Evolutionary conservation across 2,888 invertebrate genomes (phyloP).

Genomic region (Poecilobothrus nobilitatus): DNA sequence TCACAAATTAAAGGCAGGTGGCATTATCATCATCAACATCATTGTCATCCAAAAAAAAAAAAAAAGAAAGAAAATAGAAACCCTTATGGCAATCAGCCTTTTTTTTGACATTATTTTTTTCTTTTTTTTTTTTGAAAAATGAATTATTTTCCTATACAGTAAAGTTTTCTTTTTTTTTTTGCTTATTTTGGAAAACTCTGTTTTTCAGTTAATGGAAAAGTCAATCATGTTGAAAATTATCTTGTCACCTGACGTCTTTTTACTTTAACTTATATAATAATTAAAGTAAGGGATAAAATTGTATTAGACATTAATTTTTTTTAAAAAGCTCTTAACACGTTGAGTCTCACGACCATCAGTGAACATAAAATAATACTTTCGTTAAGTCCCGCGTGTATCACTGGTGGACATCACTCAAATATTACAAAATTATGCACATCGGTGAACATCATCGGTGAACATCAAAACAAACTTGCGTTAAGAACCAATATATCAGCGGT

Average conservation of each 20-base stretch:
- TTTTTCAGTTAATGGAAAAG: not conserved
- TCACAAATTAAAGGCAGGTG: not conserved
- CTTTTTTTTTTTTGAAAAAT: not conserved
- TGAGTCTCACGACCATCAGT: too few relatives aligned
- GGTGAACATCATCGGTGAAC: too few relatives aligned
- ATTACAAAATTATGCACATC: too few relatives aligned
- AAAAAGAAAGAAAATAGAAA: not conserved
- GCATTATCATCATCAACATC: not conserved
- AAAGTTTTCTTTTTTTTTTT: not conserved
- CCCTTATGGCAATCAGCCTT: not conserved
- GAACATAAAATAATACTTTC: too few relatives aligned
- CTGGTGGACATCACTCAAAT: too few relatives aligned
- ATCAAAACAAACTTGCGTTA: too few relatives aligned
- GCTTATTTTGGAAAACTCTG: not conserved
- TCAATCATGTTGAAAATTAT: conserved; percentile 3
- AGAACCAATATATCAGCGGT: too few relatives aligned
- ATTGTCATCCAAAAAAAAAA: not conserved
- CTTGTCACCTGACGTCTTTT: not conserved
- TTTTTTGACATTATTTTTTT: too few relatives aligned
- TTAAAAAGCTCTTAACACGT: too few relatives aligned
- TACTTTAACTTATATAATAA: not conserved
- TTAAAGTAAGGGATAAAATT: too few relatives aligned
- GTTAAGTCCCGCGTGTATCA: too few relatives aligned
- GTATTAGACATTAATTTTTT: too few relatives aligned
- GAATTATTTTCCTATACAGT: not conserved